Evolutionary conservation across 2,888 invertebrate genomes (phyloP).

Genomic region (Latrodectus hesperus): DNA sequence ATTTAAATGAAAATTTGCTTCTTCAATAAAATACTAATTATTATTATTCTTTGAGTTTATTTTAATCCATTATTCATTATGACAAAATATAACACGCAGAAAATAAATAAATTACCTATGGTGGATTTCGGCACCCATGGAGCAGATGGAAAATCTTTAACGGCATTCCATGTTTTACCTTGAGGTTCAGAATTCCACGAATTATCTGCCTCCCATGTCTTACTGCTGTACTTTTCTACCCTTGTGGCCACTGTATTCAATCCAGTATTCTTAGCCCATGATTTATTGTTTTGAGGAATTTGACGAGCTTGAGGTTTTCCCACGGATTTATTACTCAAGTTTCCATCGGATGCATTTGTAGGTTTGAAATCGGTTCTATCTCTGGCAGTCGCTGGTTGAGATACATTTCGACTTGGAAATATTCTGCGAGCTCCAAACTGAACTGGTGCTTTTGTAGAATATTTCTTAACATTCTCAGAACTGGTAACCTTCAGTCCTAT

Average conservation of each 20-base stretch:
- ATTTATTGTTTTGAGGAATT: constrained; percentile 10
- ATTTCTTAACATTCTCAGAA: neutral
- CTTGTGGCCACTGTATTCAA: constrained; percentile 21
- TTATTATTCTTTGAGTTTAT: too few relatives aligned
- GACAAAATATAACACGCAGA: too few relatives aligned
- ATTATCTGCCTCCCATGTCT: constrained; percentile 49
- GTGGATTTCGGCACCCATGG: constrained; percentile 52
- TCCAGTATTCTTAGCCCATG: constrained; percentile 28
- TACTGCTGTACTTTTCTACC: constrained; percentile 45
- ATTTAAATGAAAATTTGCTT: too few relatives aligned
- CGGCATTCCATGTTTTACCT: constrained; percentile 48
- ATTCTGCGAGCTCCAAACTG: constrained; percentile 38
- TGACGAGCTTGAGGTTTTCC: constrained; percentile 37
- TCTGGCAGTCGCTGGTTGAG: constrained; percentile 1
- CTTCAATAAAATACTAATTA: too few relatives aligned
- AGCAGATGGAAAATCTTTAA: constrained; percentile 29
- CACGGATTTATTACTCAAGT: neutral
- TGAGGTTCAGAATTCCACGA: constrained; percentile 39
- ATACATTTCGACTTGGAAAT: constrained; percentile 2
- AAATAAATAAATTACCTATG: constrained; percentile 10
- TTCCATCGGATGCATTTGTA: constrained; percentile 14
- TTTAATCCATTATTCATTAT: too few relatives aligned
- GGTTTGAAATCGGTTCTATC: neutral
- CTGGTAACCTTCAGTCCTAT: neutral
- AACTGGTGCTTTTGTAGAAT: constrained; percentile 5